Base-by-base conservation (phyloP, 2,797 vertebrate species). In the Rousettus madagascariensis region DNA sequence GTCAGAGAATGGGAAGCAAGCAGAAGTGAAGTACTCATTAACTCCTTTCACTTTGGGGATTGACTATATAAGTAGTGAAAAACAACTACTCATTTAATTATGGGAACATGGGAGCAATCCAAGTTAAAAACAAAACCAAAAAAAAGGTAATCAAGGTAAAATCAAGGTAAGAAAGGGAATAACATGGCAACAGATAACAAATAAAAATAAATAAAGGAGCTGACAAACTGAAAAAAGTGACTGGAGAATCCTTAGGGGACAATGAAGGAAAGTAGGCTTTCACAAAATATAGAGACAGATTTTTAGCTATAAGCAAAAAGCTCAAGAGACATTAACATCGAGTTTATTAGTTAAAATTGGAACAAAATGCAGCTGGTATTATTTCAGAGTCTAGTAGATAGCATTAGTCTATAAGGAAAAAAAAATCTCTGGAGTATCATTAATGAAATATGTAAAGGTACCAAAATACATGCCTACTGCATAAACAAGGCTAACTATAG, bases 51-150 rank as follows among this genome's bases (percentile, higher is more conserved):
- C 51, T 80, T 69, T 82, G n/a, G 28, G 13, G 38, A 94, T 51
- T 74, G 71, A 95, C 63, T 72, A 53, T 22, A 24, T 46, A 71
- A 33, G 13, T 15, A 77, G 43, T 72, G 57, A 90, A 88, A 87
- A 96, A 92, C 36, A 86, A 55, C 57, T 19, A 43, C 65, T 33
- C 20, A 90, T 20, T 24, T 92, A 24, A 96, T 93, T 91, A 91
- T 68, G 41, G 55, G 79, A 96, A 84, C 41, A 82, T 30, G 2
- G 41, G 24, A 95, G 28, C n/a, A 90, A 93, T 83, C 46, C 86
- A 75, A 63, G 3, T 75, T 95, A 16, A 5, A 92, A 75, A 66
- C 82, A 84, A 68, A 69, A 61, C 53, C 24, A 26, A 75, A 28
- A 59, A 59, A 59, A 24, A 59, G 15, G 15, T 49, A 22, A 85